These are phyloP conservation scores for Pocillopora meandrina DNA, from an alignment of 92 coral and sea anemone species.

Conservation along the genomic window DNA sequence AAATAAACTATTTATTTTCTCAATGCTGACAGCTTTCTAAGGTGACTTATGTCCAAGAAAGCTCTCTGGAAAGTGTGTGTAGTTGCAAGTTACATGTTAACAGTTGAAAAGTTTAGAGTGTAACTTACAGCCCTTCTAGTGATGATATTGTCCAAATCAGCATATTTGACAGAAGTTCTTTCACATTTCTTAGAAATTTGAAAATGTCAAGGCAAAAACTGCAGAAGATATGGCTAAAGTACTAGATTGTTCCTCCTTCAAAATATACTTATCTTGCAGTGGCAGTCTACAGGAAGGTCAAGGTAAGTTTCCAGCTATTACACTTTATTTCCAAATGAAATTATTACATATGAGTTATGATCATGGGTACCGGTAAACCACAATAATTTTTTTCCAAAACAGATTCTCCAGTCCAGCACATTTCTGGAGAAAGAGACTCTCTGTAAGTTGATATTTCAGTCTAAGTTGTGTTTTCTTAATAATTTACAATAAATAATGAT, in stretches of 20 bases:
- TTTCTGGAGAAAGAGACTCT: neutral
- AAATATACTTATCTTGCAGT: conserved; percentile 48
- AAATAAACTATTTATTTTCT: no score
- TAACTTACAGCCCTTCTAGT: no score
- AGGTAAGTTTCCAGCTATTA: conserved; percentile 20
- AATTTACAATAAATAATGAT: neutral
- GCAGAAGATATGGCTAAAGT: conserved; percentile 81
- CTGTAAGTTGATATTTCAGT: conserved; percentile 5
- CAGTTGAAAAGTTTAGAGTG: no score
- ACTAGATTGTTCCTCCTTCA: conserved; percentile 89
- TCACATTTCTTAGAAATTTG: conserved; percentile 39
- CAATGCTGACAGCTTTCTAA: no score
- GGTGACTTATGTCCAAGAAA: no score
- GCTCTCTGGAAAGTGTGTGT: no score
- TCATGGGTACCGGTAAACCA: no score
- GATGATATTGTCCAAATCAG: neutral
- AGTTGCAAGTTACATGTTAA: no score
- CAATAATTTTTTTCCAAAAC: neutral
- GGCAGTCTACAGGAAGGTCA: conserved; percentile 3
- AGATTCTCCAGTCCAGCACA: conserved; percentile 33
- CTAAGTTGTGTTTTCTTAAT: neutral
- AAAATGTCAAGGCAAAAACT: conserved; percentile 63
- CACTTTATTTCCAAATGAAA: neutral
- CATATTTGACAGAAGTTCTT: neutral
- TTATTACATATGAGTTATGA: no score